Percentiles rank a stretch among this genome's conserved stretches.
These are phyloP conservation scores for Parazoanthus darwini DNA, from an alignment of 92 coral and sea anemone genomes.

Conservation along the genomic window DNA sequence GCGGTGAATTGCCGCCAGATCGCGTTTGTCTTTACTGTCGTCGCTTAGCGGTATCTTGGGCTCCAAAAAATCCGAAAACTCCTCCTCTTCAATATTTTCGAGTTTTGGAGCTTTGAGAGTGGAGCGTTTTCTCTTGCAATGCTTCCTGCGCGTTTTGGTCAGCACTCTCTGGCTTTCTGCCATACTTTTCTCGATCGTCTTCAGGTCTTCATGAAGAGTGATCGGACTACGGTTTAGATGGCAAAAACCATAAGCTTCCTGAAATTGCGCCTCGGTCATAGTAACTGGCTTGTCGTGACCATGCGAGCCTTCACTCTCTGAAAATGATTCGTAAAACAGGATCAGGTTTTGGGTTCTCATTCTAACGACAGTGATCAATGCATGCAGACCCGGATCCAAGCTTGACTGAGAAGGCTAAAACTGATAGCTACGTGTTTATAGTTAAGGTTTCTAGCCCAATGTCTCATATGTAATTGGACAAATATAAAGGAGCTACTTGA, in stretches of 20 bases:
- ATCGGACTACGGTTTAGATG: constrained; percentile 7
- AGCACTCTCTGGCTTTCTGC: constrained; percentile 15
- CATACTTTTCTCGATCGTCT: constrained; percentile 39
- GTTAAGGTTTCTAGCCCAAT: background rate
- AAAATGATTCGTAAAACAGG: constrained; percentile 11
- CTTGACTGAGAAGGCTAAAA: background rate
- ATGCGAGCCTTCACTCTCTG: constrained; percentile 18
- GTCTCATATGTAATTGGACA: constrained; percentile 27
- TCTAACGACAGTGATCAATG: background rate
- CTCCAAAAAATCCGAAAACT: background rate
- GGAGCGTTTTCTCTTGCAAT: constrained; percentile 31
- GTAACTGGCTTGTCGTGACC: constrained; percentile 7
- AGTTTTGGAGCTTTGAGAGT: constrained; percentile 31
- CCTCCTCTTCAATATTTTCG: constrained; percentile 37
- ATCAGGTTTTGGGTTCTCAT: constrained; percentile 14
- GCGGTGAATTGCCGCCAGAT: constrained; percentile 34
- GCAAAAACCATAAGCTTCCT: constrained; percentile 23
- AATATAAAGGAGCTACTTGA: background rate
- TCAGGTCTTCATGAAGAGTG: constrained; percentile 25
- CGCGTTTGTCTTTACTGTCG: background rate
- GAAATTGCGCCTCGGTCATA: constrained; percentile 22
- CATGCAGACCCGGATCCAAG: background rate
- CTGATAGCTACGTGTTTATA: constrained; percentile 15
- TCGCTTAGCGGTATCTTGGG: constrained; percentile 10
- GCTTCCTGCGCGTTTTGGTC: constrained; percentile 3